Conservation (phyloP, 2,113 vertebrate species). For the Dendrocopos noguchii region DNA sequence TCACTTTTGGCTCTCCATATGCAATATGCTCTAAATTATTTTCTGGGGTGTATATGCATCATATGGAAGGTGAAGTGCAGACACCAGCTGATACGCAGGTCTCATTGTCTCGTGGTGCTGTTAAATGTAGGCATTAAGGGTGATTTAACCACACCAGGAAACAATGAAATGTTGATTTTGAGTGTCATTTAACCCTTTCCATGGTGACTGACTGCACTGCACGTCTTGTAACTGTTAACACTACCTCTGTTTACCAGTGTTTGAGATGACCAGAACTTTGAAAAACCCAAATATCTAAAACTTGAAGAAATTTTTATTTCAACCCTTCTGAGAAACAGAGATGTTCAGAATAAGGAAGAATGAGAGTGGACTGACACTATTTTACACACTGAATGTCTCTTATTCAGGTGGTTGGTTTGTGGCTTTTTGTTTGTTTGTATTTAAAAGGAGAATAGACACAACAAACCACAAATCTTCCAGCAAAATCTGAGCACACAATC, state of each 20-base stretch:
- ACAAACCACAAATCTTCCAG: not conserved
- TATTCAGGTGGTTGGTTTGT: not conserved
- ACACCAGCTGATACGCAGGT: conserved; percentile 43
- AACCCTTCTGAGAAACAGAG: not conserved
- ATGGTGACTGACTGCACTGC: not conserved
- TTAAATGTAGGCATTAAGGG: not conserved
- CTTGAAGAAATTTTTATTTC: not conserved
- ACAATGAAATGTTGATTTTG: not conserved
- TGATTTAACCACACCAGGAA: conserved; percentile 11
- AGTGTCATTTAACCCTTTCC: conserved; percentile 33
- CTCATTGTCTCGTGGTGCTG: not conserved
- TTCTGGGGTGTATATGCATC: conserved; percentile 37
- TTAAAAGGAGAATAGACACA: not conserved
- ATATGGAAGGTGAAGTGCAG: conserved; percentile 1
- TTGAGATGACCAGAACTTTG: not conserved
- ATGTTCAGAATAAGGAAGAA: not conserved
- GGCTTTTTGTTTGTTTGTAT: too few species aligned
- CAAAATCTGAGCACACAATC: not conserved
- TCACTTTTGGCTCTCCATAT: conserved; percentile 51
- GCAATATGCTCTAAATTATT: conserved; percentile 19
- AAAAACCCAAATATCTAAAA: not conserved
- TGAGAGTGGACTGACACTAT: not conserved
- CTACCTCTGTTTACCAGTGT: not conserved
- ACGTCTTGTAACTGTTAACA: not conserved
- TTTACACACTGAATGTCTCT: not conserved